These are phyloP conservation scores for Parasteatoda tepidariorum DNA, from an alignment of 1,140 invertebrate species.

Conservation along the genomic window DNA sequence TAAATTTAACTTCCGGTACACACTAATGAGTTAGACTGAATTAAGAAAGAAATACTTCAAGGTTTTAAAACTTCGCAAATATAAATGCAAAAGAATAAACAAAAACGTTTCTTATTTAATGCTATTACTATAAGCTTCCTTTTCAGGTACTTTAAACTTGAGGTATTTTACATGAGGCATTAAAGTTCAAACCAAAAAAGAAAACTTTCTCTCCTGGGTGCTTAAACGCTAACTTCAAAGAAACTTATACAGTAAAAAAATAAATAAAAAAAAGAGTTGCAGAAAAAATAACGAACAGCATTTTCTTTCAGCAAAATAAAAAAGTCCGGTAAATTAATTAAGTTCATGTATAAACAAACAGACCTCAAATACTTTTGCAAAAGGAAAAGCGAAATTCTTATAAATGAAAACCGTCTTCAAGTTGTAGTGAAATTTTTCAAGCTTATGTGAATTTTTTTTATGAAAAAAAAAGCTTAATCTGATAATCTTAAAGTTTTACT, in stretches of 20 bases:
- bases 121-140: conserved; percentile 12
- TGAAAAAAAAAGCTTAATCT: background rate
- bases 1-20: conserved; percentile 16
- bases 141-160: conserved; percentile 22
- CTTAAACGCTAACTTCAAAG: conserved; percentile 2
- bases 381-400: background rate
- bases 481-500: background rate
- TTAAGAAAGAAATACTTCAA: background rate
- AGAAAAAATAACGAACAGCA: background rate
- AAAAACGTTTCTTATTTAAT: conserved; percentile 7
- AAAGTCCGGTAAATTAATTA: conserved; percentile 24
- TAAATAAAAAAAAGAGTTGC: background rate
- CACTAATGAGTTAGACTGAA: conserved; percentile 1
- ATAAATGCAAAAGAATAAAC: conserved; percentile 3
- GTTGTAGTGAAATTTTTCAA: background rate
- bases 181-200: conserved; percentile 9
- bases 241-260: background rate
- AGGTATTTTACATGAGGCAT: conserved; percentile 9
- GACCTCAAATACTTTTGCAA: conserved; percentile 1
- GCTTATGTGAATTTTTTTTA: background rate
- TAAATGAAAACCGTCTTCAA: background rate
- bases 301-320: background rate
- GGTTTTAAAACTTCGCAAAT: background rate
- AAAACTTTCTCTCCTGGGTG: background rate
- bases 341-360: conserved; percentile 15